Evolutionary conservation across 2,888 invertebrate species (phyloP).

Genomic region (Hirtodrosophila cameraria): DNA sequence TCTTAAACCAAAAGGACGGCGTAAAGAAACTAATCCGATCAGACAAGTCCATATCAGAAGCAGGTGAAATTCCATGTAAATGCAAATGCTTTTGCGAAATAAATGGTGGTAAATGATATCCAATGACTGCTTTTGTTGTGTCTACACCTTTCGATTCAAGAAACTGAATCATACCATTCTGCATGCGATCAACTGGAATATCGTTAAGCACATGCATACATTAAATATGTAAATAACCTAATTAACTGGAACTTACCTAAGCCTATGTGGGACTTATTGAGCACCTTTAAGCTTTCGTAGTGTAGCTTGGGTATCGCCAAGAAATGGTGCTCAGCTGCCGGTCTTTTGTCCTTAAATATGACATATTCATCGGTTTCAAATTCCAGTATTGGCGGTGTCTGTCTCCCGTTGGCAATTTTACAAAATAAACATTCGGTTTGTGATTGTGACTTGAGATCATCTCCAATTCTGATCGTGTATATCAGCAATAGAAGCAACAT

Average conservation of each 20-base stretch:
- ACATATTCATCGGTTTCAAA: slow-evolving; percentile 90
- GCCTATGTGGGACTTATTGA: slow-evolving; percentile 88
- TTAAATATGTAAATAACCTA: slow-evolving; percentile 2
- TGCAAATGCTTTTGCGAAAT: slow-evolving; percentile 91
- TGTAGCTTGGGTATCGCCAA: slow-evolving; percentile 91
- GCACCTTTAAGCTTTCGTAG: slow-evolving; percentile 88
- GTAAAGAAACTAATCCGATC: slow-evolving; percentile 88
- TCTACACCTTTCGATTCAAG: slow-evolving; percentile 85
- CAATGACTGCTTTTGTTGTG: slow-evolving; percentile 86
- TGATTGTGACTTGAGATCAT: not conserved
- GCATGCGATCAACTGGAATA: slow-evolving; percentile 88
- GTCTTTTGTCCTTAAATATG: slow-evolving; percentile 93
- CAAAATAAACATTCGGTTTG: slow-evolving; percentile 88
- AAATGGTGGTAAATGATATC: slow-evolving; percentile 97
- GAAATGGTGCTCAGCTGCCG: slow-evolving; percentile 91
- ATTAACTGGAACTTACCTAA: slow-evolving; percentile 87
- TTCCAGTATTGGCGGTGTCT: slow-evolving; percentile 87
- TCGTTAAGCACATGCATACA: not conserved
- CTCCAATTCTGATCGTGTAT: slow-evolving; percentile 14
- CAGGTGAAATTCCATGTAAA: slow-evolving; percentile 93
- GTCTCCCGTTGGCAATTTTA: slow-evolving; percentile 87
- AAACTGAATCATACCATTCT: slow-evolving; percentile 85
- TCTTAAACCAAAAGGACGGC: slow-evolving; percentile 92
- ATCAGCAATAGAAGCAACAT: slow-evolving; percentile 12
- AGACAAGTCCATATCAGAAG: slow-evolving; percentile 89